Conservation (phyloP, 2,888 invertebrate genomes). For the Athripsodes cinereus region DNA sequence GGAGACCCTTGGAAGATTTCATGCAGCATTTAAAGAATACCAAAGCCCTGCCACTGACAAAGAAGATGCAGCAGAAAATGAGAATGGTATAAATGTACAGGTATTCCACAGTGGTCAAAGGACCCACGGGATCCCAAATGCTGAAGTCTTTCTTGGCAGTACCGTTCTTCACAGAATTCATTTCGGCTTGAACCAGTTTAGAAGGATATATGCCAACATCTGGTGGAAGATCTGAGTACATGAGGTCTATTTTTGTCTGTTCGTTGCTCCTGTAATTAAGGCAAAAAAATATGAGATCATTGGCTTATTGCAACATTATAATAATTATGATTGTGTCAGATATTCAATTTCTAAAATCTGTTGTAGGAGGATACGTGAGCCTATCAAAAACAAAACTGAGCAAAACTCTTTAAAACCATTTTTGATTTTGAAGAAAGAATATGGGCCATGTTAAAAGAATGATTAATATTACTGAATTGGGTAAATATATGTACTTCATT, state of each 20-base stretch:
- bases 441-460: too few relatives aligned
- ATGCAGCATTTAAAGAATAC: slow-evolving; percentile 57
- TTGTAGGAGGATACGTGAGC: too few relatives aligned
- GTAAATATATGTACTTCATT: too few relatives aligned
- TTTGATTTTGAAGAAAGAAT: too few relatives aligned
- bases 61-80: slow-evolving; percentile 41
- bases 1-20: slow-evolving; percentile 61
- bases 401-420: too few relatives aligned
- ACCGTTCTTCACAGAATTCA: background rate
- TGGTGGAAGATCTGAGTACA: slow-evolving; percentile 7
- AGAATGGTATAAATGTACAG: slow-evolving; percentile 38
- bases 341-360: too few relatives aligned
- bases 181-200: background rate
- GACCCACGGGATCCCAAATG: slow-evolving; percentile 32
- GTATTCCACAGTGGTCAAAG: slow-evolving; percentile 39
- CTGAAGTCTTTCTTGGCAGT: slow-evolving; percentile 7
- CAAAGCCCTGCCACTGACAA: slow-evolving; percentile 49
- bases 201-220: background rate
- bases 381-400: too few relatives aligned
- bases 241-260: slow-evolving; percentile 12
- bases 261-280: slow-evolving; percentile 16
- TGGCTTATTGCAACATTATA: too few relatives aligned
- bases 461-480: too few relatives aligned
- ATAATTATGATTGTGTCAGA: too few relatives aligned
- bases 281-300: too few relatives aligned